Conservation (phyloP, 2,797 vertebrate genomes). For the Acipenser ruthenus region DNA sequence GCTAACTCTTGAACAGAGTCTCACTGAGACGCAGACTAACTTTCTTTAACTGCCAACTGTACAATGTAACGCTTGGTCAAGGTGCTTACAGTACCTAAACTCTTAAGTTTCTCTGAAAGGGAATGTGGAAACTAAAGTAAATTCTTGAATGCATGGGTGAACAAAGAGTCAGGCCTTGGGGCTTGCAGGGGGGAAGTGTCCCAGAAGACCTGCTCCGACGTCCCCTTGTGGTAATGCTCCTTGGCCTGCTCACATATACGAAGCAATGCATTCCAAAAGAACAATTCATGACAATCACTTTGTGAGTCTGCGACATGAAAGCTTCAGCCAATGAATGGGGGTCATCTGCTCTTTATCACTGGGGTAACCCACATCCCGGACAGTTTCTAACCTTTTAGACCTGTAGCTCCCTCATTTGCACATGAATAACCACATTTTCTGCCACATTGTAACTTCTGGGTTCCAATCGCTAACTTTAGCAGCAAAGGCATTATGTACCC, state of each 20-base stretch:
- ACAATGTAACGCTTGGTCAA: slow-evolving; percentile 26
- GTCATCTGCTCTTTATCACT: slow-evolving; percentile 93
- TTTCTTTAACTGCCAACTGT: not conserved
- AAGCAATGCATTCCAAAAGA: slow-evolving; percentile 82
- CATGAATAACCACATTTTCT: slow-evolving; percentile 84
- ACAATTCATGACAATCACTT: slow-evolving; percentile 86
- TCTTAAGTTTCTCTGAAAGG: slow-evolving; percentile 31
- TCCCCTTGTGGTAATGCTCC: slow-evolving; percentile 60
- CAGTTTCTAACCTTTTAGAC: slow-evolving; percentile 91
- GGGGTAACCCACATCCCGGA: slow-evolving; percentile 75
- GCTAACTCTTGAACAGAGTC: slow-evolving; percentile 7
- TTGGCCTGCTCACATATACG: slow-evolving; percentile 58
- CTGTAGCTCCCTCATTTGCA: slow-evolving; percentile 88
- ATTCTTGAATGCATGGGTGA: slow-evolving; percentile 64
- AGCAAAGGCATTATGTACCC: slow-evolving; percentile 19
- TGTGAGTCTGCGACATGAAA: slow-evolving; percentile 86
- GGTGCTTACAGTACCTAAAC: slow-evolving; percentile 36
- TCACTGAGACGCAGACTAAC: slow-evolving; percentile 29
- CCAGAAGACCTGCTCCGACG: slow-evolving; percentile 61
- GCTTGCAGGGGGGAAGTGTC: slow-evolving; percentile 54
- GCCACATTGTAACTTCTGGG: slow-evolving; percentile 63
- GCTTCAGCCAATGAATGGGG: slow-evolving; percentile 80
- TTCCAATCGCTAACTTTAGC: slow-evolving; percentile 67
- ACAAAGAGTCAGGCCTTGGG: slow-evolving; percentile 57
- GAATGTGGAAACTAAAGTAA: slow-evolving; percentile 33